Evolutionary conservation across 2,888 invertebrate genomes (phyloP).

Genomic region (Mylabris sibirica): DNA sequence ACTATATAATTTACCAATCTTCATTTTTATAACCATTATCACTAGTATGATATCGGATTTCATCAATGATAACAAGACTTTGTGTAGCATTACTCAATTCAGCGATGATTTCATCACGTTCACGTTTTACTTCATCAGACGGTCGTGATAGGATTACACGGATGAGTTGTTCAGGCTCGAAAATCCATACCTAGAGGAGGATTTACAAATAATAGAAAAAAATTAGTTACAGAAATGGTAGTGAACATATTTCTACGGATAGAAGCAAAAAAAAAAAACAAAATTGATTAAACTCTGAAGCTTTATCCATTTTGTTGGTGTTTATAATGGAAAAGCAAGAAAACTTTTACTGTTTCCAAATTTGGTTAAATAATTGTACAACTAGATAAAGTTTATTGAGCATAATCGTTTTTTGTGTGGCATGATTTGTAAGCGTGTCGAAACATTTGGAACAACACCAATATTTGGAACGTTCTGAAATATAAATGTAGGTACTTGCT

Average conservation of each 20-base stretch:
- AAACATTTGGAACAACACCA: not conserved
- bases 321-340: too few species aligned
- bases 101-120: conserved; percentile 74
- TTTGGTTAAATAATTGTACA: too few species aligned
- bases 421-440: too few species aligned
- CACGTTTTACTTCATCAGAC: conserved; percentile 76
- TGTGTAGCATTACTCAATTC: conserved; percentile 79
- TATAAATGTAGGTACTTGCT: too few species aligned
- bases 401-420: too few species aligned
- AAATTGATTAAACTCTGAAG: too few species aligned
- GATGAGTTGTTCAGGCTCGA: conserved; percentile 83
- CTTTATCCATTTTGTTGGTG: too few species aligned
- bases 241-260: too few species aligned
- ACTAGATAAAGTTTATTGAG: too few species aligned
- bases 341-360: too few species aligned
- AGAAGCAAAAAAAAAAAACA: conserved; percentile 17
- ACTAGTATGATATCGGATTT: conserved; percentile 77
- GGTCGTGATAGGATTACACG: conserved; percentile 84
- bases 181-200: conserved; percentile 81
- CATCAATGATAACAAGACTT: conserved; percentile 80
- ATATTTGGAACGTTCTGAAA: too few species aligned
- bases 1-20: conserved; percentile 67
- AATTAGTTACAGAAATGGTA: not conserved
- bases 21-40: conserved; percentile 69
- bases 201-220: conserved; percentile 4